Evolutionary conservation across 2,113 vertebrate genomes (phyloP).

Genomic region (Miniopterus natalensis): DNA sequence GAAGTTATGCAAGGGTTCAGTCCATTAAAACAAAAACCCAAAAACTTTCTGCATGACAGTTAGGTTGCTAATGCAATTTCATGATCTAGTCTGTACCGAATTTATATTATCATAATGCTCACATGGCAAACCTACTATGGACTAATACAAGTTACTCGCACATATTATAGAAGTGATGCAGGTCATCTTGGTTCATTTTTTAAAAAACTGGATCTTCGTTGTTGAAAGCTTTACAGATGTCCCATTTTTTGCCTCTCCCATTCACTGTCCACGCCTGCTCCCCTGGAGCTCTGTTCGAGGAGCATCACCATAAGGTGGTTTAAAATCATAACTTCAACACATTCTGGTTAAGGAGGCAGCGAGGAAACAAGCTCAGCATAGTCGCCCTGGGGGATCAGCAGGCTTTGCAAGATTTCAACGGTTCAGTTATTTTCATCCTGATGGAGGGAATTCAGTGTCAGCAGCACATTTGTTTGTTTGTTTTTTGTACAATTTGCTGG

Average conservation of each 20-base stretch:
- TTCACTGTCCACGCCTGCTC: not conserved
- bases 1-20: not conserved
- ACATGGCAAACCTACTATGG: not conserved
- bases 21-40: slow-evolving; percentile 2
- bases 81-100: not conserved
- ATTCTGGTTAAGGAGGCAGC: not conserved
- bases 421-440: slow-evolving; percentile 48
- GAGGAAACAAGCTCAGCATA: not conserved
- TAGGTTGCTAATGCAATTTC: not conserved
- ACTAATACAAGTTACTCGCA: not conserved
- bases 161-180: fast-evolving
- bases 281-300: not conserved
- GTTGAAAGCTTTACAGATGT: no score
- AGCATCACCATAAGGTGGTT: not conserved
- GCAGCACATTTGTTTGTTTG: not conserved
- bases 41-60: not conserved
- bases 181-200: not conserved
- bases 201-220: no score
- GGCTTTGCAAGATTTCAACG: not conserved
- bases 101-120: not conserved
- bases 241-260: no score
- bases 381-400: not conserved
- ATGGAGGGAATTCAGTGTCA: slow-evolving; percentile 32
- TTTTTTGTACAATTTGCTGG: not conserved
- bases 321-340: not conserved